A percentile compares a stretch with the other conserved stretches of the same genome.
These are phyloP conservation scores for Melanotus villosus DNA, from an alignment of 2,888 invertebrate species.

Conservation along the genomic window DNA sequence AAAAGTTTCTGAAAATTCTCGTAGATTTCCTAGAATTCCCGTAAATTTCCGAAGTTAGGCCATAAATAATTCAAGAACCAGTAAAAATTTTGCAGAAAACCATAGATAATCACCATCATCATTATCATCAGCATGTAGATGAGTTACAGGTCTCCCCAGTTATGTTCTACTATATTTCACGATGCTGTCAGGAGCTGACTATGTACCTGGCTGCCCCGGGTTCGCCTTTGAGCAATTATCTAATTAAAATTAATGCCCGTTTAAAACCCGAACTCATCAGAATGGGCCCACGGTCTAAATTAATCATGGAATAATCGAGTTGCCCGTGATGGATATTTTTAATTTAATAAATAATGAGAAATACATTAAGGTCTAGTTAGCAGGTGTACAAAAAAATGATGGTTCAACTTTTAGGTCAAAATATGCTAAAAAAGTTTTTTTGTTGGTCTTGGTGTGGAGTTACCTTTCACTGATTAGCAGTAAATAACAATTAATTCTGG, in stretches of 20 bases:
- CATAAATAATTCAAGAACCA: not conserved
- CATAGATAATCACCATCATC: not conserved
- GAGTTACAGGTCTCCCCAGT: constrained; percentile 54
- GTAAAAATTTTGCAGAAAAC: not conserved
- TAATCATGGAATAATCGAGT: constrained; percentile 67
- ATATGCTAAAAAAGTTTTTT: not conserved
- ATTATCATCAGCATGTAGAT: constrained; percentile 48
- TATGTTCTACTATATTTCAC: constrained; percentile 60
- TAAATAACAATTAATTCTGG: no score
- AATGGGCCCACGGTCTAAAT: constrained; percentile 64
- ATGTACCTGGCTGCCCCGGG: constrained; percentile 61
- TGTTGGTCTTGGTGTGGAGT: no score
- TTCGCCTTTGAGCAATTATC: constrained; percentile 68
- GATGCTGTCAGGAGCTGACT: constrained; percentile 56
- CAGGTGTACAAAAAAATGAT: constrained; percentile 66
- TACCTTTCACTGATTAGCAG: not conserved
- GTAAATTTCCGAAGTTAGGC: no score
- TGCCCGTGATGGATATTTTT: constrained; percentile 67
- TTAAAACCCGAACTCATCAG: constrained; percentile 68
- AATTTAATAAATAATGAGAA: constrained; percentile 69
- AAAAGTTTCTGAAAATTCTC: no score
- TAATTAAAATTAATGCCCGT: constrained; percentile 69
- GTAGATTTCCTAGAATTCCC: no score
- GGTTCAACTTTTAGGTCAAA: constrained; percentile 51
- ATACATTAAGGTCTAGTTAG: constrained; percentile 66